phyloP scores from a whole-genome alignment of 2,113 vertebrate species.

The Catharus minimus region DNA sequence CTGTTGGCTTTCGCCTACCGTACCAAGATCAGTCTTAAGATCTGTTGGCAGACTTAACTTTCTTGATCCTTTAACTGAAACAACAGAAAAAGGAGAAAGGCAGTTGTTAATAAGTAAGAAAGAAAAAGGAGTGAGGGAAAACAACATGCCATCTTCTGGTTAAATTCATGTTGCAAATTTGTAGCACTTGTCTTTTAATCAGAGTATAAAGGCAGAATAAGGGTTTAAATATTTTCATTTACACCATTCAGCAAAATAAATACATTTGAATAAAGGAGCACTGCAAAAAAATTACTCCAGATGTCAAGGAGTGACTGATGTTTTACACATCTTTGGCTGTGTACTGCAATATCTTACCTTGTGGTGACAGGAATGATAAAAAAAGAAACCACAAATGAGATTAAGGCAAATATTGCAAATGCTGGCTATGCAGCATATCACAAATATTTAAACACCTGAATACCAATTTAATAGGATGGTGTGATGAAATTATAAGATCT shows the following conservation, averaged over 20 bases:
- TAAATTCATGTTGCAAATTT: slow-evolving; percentile 26
- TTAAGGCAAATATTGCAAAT: slow-evolving; percentile 57
- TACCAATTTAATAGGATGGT: slow-evolving; percentile 7
- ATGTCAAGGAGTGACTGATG: slow-evolving; percentile 33
- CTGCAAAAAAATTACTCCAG: slow-evolving; percentile 37
- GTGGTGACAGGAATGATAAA: slow-evolving; percentile 29
- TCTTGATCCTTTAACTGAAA: slow-evolving; percentile 99
- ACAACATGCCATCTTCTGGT: slow-evolving; percentile 62
- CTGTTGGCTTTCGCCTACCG: slow-evolving; percentile 94
- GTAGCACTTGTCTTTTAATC: slow-evolving; percentile 4
- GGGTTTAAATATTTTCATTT: slow-evolving; percentile 35
- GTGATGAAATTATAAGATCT: slow-evolving; percentile 7
- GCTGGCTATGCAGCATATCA: neutral
- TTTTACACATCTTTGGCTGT: slow-evolving; percentile 27
- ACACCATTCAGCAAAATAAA: slow-evolving; percentile 43
- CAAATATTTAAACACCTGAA: slow-evolving; percentile 45
- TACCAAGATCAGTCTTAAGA: slow-evolving; percentile 99
- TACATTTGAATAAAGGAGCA: slow-evolving; percentile 27
- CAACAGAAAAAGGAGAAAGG: slow-evolving; percentile 97
- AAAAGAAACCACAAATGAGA: slow-evolving; percentile 21
- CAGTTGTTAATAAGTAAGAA: slow-evolving; percentile 87
- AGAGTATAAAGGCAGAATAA: slow-evolving; percentile 29
- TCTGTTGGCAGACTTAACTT: slow-evolving; percentile 99
- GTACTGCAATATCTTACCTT: slow-evolving; percentile 58
- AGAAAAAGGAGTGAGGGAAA: slow-evolving; percentile 63